Base-by-base conservation (phyloP, 1,140 invertebrate species). In the Drosophila sp. region DNA sequence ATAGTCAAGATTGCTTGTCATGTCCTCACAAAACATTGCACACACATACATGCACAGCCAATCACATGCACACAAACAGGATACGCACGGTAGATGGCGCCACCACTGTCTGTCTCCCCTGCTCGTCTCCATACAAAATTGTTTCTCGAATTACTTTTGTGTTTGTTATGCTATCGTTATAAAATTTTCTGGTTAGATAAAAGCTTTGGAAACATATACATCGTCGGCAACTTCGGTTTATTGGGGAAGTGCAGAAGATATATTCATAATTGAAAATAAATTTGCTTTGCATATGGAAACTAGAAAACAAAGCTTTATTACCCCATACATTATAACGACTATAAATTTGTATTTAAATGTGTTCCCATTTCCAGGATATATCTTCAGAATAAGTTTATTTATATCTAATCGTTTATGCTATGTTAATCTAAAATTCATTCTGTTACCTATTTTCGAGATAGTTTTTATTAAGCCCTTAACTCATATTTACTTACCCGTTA, bases 401-500 rank as follows among this genome's bases (percentile, higher is more conserved):
- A n/a, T n/a, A n/a, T n/a, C n/a, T n/a, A n/a, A n/a, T n/a, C n/a
- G n/a, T n/a, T n/a, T n/a, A n/a, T n/a, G n/a, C n/a, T n/a, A n/a
- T n/a, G n/a, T n/a, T n/a, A n/a, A n/a, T n/a, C n/a, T n/a, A n/a
- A n/a, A n/a, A 21, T 21, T 21, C 21, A 21, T 21, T 4, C 21
- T 2, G 21, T 4, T 21, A 21, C 1, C 21, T 21, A 21, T 21
- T 21, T 21, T 21, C 21, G 21, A 21, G 1, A 21, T 21, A 2
- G 21, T 2, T 21, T 21, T 21, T 21, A 21, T 21, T 21, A 21
- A n/a, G n/a, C n/a, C 4, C 21, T 21, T 21, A 21, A 2, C 21
- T 21, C 14, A 18, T 53, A 1, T 16, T 11, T 18, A 32, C 93
- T 92, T 93, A 95, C 94, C 94, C 77, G 94, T 94, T 90, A 96